These are phyloP conservation scores for Petrocephalus zakoni DNA, from an alignment of 2,113 vertebrate species.

Conservation along the genomic window DNA sequence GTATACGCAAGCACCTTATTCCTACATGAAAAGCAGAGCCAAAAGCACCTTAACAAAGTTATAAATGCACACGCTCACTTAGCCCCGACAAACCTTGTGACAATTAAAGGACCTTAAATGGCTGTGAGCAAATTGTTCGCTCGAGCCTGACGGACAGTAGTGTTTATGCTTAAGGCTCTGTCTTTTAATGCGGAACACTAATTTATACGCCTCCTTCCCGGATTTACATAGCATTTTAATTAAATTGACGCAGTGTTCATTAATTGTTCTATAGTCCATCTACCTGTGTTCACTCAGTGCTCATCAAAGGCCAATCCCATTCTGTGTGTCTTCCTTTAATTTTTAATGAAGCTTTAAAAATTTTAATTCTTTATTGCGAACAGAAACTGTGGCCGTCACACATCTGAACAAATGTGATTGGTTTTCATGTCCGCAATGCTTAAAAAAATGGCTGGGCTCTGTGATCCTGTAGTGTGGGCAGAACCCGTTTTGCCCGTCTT, in stretches of 20 bases:
- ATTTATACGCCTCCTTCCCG: slow-evolving; percentile 2
- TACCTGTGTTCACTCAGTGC: neutral
- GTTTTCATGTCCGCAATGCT: neutral
- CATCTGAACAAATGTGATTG: neutral
- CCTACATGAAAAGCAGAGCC: neutral
- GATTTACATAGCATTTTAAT: slow-evolving; percentile 22
- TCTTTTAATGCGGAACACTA: neutral
- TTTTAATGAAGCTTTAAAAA: neutral
- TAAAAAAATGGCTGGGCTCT: too few species aligned
- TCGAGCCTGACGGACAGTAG: neutral
- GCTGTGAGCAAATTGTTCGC: neutral
- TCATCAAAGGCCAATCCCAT: slow-evolving; percentile 5
- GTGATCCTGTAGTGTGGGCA: neutral
- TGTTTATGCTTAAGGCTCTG: slow-evolving; percentile 11
- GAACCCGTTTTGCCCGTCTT: neutral
- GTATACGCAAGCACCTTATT: neutral
- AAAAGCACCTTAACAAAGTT: neutral
- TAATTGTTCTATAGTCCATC: slow-evolving; percentile 9
- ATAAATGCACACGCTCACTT: neutral
- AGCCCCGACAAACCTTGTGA: neutral
- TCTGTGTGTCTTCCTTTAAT: neutral
- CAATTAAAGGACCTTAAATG: slow-evolving; percentile 14
- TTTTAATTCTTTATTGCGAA: neutral
- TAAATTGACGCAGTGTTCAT: neutral
- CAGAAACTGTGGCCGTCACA: neutral